These are phyloP conservation scores for Corbicula japonica DNA, from an alignment of 2,888 invertebrate genomes.

Conservation along the genomic window DNA sequence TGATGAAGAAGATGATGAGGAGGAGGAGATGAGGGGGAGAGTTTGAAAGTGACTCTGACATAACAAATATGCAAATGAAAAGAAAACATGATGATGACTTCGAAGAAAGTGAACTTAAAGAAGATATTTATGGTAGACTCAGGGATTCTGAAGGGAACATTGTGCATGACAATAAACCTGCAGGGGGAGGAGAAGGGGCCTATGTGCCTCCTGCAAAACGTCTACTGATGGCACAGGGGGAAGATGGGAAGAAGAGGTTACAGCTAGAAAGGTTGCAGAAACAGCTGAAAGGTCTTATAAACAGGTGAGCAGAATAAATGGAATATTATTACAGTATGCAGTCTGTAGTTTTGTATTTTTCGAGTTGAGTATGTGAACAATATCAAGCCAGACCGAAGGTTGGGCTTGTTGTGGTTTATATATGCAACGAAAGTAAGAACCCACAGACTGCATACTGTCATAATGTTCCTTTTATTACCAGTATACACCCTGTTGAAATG, in stretches of 20 bases:
- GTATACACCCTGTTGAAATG: no score
- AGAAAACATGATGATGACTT: not conserved
- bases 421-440: no score
- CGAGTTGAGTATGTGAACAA: no score
- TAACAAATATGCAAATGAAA: conserved; percentile 36
- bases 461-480: no score
- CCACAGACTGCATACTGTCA: no score
- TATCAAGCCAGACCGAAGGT: no score
- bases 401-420: no score
- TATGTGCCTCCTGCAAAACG: conserved; percentile 95
- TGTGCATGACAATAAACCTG: conserved; percentile 85
- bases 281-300: conserved; percentile 95
- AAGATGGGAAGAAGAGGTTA: conserved; percentile 87
- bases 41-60: no score
- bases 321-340: no score
- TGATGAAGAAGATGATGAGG: conserved; percentile 5
- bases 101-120: conserved; percentile 51
- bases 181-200: conserved; percentile 89
- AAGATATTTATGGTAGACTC: conserved; percentile 97
- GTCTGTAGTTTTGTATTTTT: no score
- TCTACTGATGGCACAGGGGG: conserved; percentile 87
- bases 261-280: conserved; percentile 90
- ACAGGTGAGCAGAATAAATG: no score
- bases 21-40: no score
- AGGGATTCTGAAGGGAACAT: conserved; percentile 93